Evolutionary conservation across 37 sponge, comb jelly and placozoan genomes (phyloP).

Genomic region (Geodia barretti): DNA sequence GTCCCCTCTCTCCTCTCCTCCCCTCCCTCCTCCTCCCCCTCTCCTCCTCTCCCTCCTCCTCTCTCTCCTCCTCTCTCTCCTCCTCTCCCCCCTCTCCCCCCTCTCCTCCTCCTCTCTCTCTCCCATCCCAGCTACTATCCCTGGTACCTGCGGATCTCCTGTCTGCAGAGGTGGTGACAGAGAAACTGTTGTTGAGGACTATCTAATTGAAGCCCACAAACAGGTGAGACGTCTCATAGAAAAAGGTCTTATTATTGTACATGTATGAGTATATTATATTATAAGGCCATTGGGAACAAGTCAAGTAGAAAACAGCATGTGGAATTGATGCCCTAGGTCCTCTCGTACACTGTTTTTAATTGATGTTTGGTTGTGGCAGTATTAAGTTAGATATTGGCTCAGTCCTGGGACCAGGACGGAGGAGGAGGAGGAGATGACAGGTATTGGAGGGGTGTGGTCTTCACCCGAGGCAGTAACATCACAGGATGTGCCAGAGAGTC

Average conservation of each 20-base stretch:
- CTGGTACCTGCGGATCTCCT: conserved; percentile 40
- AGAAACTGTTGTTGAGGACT: conserved; percentile 22
- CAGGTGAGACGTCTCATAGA: conserved; percentile 21
- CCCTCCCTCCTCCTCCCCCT: too few species aligned
- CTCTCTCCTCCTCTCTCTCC: too few species aligned
- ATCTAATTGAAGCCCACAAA: conserved; percentile 65
- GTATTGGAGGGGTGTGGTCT: not conserved
- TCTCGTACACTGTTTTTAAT: too few species aligned
- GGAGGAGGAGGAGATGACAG: not conserved
- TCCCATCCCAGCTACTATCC: conserved; percentile 19
- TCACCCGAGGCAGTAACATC: not conserved
- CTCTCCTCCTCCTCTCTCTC: not conserved
- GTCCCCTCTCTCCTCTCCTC: too few species aligned
- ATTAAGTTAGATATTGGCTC: not conserved
- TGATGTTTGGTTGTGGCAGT: too few species aligned
- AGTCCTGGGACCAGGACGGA: not conserved
- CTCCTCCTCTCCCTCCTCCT: too few species aligned
- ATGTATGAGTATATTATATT: too few species aligned
- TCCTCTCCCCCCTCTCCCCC: not conserved
- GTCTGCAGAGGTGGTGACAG: conserved; percentile 27
- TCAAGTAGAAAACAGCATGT: too few species aligned
- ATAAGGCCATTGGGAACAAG: too few species aligned
- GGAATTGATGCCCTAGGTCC: too few species aligned
- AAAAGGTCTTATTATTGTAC: not conserved
- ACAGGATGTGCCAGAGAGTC: not conserved